Evolutionary conservation across 1,140 invertebrate species (phyloP).

Genomic region (Drosophila azteca): DNA sequence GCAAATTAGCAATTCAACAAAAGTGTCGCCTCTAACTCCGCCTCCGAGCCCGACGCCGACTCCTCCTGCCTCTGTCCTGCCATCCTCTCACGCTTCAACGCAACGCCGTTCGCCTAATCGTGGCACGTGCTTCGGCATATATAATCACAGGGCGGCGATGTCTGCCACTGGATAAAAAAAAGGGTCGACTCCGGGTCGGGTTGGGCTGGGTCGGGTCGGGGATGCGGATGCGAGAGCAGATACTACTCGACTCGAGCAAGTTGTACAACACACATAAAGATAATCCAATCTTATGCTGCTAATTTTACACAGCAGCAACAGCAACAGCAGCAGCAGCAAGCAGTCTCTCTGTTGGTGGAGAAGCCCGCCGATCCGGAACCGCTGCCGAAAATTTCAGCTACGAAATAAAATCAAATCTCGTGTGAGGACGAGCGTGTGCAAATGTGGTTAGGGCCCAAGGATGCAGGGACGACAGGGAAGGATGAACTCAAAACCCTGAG

Average conservation of each 20-base stretch:
- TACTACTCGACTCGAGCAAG: constrained; percentile 34
- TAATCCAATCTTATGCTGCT: constrained; percentile 82
- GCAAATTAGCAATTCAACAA: constrained; percentile 75
- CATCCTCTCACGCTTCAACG: constrained; percentile 62
- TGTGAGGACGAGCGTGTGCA: constrained; percentile 68
- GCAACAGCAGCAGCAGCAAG: constrained; percentile 43
- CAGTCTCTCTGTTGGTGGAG: constrained; percentile 29
- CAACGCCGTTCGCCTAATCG: constrained; percentile 73
- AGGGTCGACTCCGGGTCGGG: neutral
- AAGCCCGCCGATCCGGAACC: constrained; percentile 20
- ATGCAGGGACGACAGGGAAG: neutral
- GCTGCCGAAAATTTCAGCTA: constrained; percentile 36
- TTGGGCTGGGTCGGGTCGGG: neutral
- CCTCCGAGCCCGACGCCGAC: constrained; percentile 28
- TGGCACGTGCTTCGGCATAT: constrained; percentile 78
- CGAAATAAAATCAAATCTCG: constrained; percentile 72
- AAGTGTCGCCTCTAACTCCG: constrained; percentile 54
- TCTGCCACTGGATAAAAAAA: constrained; percentile 15
- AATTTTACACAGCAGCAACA: constrained; percentile 74
- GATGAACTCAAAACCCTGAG: constrained; percentile 38
- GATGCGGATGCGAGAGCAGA: constrained; percentile 22
- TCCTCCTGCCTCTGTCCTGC: constrained; percentile 9
- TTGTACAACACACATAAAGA: constrained; percentile 61
- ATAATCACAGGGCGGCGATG: constrained; percentile 67
- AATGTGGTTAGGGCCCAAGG: constrained; percentile 56